These are phyloP conservation scores for Lithophane socia DNA, from an alignment of 2,888 invertebrate genomes.

Conservation along the genomic window DNA sequence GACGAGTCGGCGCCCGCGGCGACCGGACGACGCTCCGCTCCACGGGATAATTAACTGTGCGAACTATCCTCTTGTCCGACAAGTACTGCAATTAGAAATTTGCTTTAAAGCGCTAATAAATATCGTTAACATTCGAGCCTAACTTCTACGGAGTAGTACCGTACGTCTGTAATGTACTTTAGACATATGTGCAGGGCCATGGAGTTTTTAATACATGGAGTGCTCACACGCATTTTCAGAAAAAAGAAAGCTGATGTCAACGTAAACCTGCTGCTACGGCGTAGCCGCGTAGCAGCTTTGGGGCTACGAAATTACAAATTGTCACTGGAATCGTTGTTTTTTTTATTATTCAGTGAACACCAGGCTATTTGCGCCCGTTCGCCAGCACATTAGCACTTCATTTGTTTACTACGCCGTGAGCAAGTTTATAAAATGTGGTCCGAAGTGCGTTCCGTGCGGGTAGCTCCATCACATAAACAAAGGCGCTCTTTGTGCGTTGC, in stretches of 20 bases:
- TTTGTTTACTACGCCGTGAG: constrained; percentile 16
- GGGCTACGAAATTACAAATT: constrained; percentile 18
- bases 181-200: not conserved
- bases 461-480: constrained; percentile 81
- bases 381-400: constrained; percentile 17
- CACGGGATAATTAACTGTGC: constrained; percentile 88
- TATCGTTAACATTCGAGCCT: constrained; percentile 75
- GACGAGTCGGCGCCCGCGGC: constrained; percentile 80
- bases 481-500: constrained; percentile 81
- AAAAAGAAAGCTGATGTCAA: not conserved
- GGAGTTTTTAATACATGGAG: constrained; percentile 19
- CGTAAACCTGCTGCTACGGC: constrained; percentile 24
- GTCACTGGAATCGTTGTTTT: constrained; percentile 6
- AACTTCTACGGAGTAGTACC: constrained; percentile 1
- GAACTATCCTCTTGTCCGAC: constrained; percentile 83
- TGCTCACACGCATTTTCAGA: not conserved
- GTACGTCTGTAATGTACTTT: not conserved
- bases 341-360: not conserved
- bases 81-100: constrained; percentile 84
- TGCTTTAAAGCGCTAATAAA: constrained; percentile 83
- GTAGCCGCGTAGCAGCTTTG: constrained; percentile 37
- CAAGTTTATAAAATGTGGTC: constrained; percentile 53
- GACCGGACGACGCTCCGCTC: constrained; percentile 71
- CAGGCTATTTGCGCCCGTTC: not conserved
- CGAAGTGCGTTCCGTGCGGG: constrained; percentile 74